Evolutionary conservation across 2,113 vertebrate genomes (phyloP).

Genomic region (zebrafish (Danio rerio)): GRCz12tu NC_133181.1:39596001-39596500

Average conservation of each 20-base stretch:
- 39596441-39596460: too few species aligned
- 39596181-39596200: not conserved
- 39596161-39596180: constrained; percentile 5
- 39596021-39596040: constrained; percentile 96
- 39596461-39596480: too few species aligned
- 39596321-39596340: not conserved
- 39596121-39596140: constrained; percentile 16
- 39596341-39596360: not conserved
- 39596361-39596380: not conserved
- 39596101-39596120: constrained; percentile 18
- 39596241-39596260: not conserved
- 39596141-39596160: constrained; percentile 26
- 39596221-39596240: not conserved
- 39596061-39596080: constrained; percentile 31
- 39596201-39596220: not conserved
- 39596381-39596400: too few species aligned
- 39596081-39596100: constrained; percentile 17
- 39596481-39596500: too few species aligned
- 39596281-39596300: not conserved
- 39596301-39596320: not conserved
- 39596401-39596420: too few species aligned
- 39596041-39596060: constrained; percentile 31
- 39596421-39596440: too few species aligned
- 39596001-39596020: constrained; percentile 92
- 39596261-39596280: not conserved